Evolutionary conservation across 64 coral and sea anemone species (phyloP), one percentile per base, ranked within the genome.

Genomic region (Exaiptasia diaphana): DNA sequence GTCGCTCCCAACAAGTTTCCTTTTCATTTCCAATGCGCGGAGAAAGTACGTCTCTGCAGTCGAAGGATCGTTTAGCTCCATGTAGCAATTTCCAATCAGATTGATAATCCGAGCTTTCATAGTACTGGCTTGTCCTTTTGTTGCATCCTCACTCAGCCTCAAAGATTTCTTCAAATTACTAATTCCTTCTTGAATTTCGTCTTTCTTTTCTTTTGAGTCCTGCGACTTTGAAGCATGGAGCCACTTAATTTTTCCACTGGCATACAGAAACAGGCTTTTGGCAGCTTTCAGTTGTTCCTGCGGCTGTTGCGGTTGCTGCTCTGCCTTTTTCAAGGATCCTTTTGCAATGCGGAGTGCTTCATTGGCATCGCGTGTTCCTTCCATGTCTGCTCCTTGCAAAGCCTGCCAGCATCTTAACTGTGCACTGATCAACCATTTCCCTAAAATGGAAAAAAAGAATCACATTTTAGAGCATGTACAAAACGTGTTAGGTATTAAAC

Each of bases 371-470:
- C 23, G 22, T 33, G 74, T 18, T 7, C 85, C 85, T 12, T 69
- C 60, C 63, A 87, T 2, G 33, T 38, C 25, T 38, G 76, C n/a
- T 5, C 53, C 42, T 30, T 79, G 74, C 14, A 78, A 45, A 11
- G 85, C 58, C 75, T 87, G 74, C 74, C 74, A 87, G 48, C 74
- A 79, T 38, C 50, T 77, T 20, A 87, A 2, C 38, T 79, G 60
- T 58, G 73, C 85, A 58, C 74, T 48, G 8, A 45, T 28, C 4
- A 87, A 46, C 60, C 74, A 79, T 29, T 79, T 41, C 22, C 49
- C 85, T 87, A 79, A 0, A 40, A 33, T 38, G 17, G 6, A 3
- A 4, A 55, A 20, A 21, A 14, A 55, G 15, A 7, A 6, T 46
- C 6, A 46, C 43, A 7, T 46, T 46, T 8, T 46, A 46, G 15